phyloP scores from a whole-genome alignment of 1,140 invertebrate species.

The Temnothorax nylanderi region DNA sequence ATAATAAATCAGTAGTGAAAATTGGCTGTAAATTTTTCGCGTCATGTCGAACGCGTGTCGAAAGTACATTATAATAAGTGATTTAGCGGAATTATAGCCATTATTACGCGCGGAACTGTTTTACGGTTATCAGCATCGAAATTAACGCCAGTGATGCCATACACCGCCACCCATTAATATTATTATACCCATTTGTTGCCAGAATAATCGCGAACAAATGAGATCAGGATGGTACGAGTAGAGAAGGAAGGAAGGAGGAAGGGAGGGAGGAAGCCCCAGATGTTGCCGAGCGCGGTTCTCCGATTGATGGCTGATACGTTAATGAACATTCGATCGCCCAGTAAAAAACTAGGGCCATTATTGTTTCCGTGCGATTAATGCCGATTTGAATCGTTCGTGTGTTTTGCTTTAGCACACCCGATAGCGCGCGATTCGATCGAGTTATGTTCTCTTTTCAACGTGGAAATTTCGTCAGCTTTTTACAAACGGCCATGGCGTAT shows the following conservation, averaged over 20 bases:
- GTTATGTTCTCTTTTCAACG: conserved; percentile 29
- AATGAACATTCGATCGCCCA: conserved; percentile 64
- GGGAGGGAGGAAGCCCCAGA: conserved; percentile 25
- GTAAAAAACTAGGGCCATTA: conserved; percentile 48
- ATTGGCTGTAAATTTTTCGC: conserved; percentile 54
- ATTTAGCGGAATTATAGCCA: conserved; percentile 53
- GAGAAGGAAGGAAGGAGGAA: not conserved
- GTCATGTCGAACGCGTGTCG: conserved; percentile 27
- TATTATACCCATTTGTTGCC: conserved; percentile 54
- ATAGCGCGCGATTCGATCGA: conserved; percentile 23
- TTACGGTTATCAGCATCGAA: conserved; percentile 54
- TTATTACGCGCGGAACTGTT: conserved; percentile 51
- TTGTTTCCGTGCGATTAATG: conserved; percentile 54
- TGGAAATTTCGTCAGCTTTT: conserved; percentile 46
- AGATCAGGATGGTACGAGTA: conserved; percentile 16
- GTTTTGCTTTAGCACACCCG: conserved; percentile 35
- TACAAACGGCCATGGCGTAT: not conserved
- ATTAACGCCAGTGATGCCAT: conserved; percentile 47
- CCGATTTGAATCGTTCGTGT: conserved; percentile 54
- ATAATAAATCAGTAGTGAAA: conserved; percentile 52
- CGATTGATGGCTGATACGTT: conserved; percentile 63
- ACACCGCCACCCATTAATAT: conserved; percentile 42
- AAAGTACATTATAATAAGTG: conserved; percentile 56
- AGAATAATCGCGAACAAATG: conserved; percentile 52
- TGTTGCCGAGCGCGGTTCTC: conserved; percentile 34